Evolutionary conservation across 2,113 vertebrate species (phyloP), one percentile per base, ranked within the genome.

Genomic region (Solea solea): DNA sequence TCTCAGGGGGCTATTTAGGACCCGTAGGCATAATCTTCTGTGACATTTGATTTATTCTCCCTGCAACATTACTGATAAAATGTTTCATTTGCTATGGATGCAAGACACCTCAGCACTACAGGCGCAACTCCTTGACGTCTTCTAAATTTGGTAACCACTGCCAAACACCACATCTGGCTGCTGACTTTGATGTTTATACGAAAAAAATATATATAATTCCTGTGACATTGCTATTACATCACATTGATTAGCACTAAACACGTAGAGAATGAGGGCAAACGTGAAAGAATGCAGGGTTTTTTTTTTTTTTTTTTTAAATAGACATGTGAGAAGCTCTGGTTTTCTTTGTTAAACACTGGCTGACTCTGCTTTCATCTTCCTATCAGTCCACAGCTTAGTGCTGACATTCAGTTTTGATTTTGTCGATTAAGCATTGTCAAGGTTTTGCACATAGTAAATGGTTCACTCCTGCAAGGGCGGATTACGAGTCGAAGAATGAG

Each of bases 351-450:
- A 83, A 82, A 89, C 70, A 64, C 60, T 45, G 71, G 64, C 71
- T 69, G 70, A 72, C 69, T 72, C 28, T 51, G 68, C 80, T 90
- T 88, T 89, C 74, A 86, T 89, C 88, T 83, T 74, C 57, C 52
- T 71, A 77, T 74, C 81, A 51, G 78, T 49, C 76, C 25, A 0
- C 55, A 77, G 74, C 81, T 81, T 73, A 85, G 63, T 79, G 82
- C 84, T 83, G 83, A 88, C 82, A 64, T 73, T 84, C 78, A 64
- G 70, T 84, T 88, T 84, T 82, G 82, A 85, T 89, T 91, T 76
- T 81, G 90, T 86, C 87, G 89, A 89, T 90, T 70, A 90, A 78
- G 86, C 88, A 80, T 85, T 89, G 88, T 87, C 73, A 87, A 65
- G 76, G 62, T 86, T 86, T 75, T 52, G 74, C 76, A 81, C 69